phyloP scores from a whole-genome alignment of 2,113 vertebrate species.

The Dinomys branickii region DNA sequence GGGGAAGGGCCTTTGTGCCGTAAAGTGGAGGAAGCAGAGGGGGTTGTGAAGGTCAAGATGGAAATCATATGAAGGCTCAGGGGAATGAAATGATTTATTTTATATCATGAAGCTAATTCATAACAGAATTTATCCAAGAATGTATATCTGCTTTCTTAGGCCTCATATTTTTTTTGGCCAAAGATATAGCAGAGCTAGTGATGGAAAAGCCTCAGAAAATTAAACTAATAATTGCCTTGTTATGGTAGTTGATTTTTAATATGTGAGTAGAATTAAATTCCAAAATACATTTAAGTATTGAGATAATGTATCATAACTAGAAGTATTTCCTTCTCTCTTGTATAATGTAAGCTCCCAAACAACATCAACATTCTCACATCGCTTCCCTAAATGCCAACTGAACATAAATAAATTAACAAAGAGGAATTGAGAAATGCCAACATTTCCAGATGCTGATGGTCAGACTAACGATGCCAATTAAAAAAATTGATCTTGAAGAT shows the following conservation, averaged over 20 bases:
- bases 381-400: neutral
- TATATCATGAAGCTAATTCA: neutral
- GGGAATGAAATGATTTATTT: neutral
- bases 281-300: neutral
- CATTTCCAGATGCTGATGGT: constrained; percentile 41
- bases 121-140: neutral
- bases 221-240: constrained; percentile 4
- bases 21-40: neutral
- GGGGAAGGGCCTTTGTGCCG: accelerated
- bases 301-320: neutral
- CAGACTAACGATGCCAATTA: constrained; percentile 59
- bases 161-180: neutral
- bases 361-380: neutral
- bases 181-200: neutral
- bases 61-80: neutral
- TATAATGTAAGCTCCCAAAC: neutral
- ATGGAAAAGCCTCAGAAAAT: constrained; percentile 1
- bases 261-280: neutral
- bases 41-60: neutral
- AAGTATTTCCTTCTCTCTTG: neutral
- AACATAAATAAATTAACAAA: constrained; percentile 55
- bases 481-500: constrained; percentile 60
- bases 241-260: neutral
- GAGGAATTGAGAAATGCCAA: constrained; percentile 33
- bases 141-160: neutral